Conservation (phyloP, 2,797 vertebrate genomes). For the Babyrousa celebensis region DNA sequence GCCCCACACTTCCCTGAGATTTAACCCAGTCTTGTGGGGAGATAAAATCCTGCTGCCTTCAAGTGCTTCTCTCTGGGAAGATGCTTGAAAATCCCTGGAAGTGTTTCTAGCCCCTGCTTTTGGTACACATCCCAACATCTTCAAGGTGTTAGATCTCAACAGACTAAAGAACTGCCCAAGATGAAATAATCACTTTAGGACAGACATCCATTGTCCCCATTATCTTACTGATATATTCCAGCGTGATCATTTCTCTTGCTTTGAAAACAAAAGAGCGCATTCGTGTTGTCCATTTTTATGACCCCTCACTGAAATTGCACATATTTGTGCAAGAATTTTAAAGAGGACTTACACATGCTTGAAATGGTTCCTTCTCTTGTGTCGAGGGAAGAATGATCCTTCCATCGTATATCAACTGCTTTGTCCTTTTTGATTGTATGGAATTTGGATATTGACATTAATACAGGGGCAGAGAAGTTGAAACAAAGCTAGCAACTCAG, state of each 20-base stretch:
- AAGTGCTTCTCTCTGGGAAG: neutral
- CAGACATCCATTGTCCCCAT: neutral
- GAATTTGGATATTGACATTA: neutral
- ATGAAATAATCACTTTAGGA: neutral
- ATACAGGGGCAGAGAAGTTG: neutral
- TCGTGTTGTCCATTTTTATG: neutral
- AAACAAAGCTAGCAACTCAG: neutral
- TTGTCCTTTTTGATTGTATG: neutral
- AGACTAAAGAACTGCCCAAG: neutral
- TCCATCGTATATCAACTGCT: neutral
- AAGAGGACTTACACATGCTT: neutral
- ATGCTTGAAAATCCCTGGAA: neutral
- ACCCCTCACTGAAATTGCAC: neutral
- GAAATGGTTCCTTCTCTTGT: neutral
- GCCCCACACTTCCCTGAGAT: neutral
- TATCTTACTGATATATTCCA: neutral
- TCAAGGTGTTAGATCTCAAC: neutral
- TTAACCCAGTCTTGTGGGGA: neutral
- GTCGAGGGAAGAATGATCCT: neutral
- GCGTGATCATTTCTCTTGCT: neutral
- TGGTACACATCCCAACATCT: neutral
- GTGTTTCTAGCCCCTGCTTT: neutral
- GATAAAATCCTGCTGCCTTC: neutral
- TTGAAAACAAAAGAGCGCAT: neutral
- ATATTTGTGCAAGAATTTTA: slow-evolving; percentile 4